Percentiles rank a stretch among this genome's conserved stretches.
phyloP scores from a whole-genome alignment of 2,888 invertebrate species.

The Allacma fusca region DNA sequence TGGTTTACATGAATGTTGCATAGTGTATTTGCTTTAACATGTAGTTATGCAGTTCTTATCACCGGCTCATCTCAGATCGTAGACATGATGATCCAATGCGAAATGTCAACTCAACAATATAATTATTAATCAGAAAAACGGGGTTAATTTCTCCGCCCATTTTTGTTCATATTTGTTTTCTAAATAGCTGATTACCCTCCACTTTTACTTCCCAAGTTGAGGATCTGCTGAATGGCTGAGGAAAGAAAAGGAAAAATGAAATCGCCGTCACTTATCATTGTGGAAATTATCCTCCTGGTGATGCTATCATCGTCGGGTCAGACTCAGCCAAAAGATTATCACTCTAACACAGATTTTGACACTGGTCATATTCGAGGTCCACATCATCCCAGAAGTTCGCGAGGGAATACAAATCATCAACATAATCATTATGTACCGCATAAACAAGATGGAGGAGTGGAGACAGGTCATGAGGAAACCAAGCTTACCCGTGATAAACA shows the following conservation, averaged over 20 bases:
- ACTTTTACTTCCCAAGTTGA: background rate
- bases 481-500: slow-evolving; percentile 76
- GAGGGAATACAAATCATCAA: slow-evolving; percentile 27
- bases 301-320: slow-evolving; percentile 17
- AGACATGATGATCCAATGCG: too few species aligned
- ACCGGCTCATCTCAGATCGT: too few species aligned
- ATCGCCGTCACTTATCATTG: background rate
- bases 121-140: too few species aligned
- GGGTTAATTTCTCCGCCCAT: too few species aligned
- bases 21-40: too few species aligned
- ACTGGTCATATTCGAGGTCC: slow-evolving; percentile 50
- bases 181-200: too few species aligned
- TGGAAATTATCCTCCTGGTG: slow-evolving; percentile 1
- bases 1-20: too few species aligned
- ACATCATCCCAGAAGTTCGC: slow-evolving; percentile 53
- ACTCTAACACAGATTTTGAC: background rate
- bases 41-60: too few species aligned
- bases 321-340: slow-evolving; percentile 26
- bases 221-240: background rate
- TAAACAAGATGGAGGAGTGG: slow-evolving; percentile 61
- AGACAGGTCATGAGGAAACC: slow-evolving; percentile 61
- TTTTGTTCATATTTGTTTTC: too few species aligned
- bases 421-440: slow-evolving; percentile 61
- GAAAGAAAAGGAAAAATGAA: slow-evolving; percentile 11
- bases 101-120: too few species aligned